Percentiles rank a stretch among this genome's conserved stretches.
phyloP scores from a whole-genome alignment of 1,140 invertebrate genomes.

The Drosophila rhopaloa region DNA sequence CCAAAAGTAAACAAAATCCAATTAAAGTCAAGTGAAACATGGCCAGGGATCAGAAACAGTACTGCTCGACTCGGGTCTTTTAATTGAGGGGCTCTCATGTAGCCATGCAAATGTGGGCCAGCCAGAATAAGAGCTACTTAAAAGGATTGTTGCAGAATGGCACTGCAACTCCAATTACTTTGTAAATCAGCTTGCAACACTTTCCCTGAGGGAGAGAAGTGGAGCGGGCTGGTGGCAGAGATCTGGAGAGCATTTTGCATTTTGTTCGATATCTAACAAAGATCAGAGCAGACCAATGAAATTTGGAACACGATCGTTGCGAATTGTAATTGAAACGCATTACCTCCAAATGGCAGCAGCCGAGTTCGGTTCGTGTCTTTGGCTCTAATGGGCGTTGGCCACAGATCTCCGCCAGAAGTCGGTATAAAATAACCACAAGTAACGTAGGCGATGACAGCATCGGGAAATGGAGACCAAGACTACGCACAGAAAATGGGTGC shows the following conservation, averaged over 20 bases:
- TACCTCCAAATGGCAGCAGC: slow-evolving; percentile 59
- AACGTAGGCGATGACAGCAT: slow-evolving; percentile 76
- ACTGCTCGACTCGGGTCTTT: slow-evolving; percentile 56
- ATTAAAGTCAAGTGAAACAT: slow-evolving; percentile 81
- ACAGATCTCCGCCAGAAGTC: slow-evolving; percentile 40
- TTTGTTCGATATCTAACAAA: slow-evolving; percentile 27
- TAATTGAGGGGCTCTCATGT: slow-evolving; percentile 72
- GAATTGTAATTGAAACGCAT: slow-evolving; percentile 77
- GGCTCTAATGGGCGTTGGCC: slow-evolving; percentile 71
- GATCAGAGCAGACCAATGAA: slow-evolving; percentile 66
- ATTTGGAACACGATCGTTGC: slow-evolving; percentile 52
- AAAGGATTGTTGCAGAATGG: slow-evolving; percentile 43
- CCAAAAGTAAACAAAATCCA: slow-evolving; percentile 78
- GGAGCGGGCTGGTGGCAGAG: neutral
- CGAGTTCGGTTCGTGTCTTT: slow-evolving; percentile 37
- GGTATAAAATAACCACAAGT: slow-evolving; percentile 20
- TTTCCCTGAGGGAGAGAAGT: slow-evolving; percentile 57
- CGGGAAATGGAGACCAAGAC: slow-evolving; percentile 60
- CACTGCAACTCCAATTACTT: slow-evolving; percentile 63
- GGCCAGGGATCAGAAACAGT: slow-evolving; percentile 51
- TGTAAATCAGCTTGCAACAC: slow-evolving; percentile 62
- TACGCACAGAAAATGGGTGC: slow-evolving; percentile 21
- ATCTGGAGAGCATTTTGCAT: neutral
- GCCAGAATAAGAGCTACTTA: slow-evolving; percentile 44
- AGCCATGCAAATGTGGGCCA: slow-evolving; percentile 71